Evolutionary conservation across 2,113 vertebrate genomes (phyloP).

Genomic region (Cercopithecus mona): DNA sequence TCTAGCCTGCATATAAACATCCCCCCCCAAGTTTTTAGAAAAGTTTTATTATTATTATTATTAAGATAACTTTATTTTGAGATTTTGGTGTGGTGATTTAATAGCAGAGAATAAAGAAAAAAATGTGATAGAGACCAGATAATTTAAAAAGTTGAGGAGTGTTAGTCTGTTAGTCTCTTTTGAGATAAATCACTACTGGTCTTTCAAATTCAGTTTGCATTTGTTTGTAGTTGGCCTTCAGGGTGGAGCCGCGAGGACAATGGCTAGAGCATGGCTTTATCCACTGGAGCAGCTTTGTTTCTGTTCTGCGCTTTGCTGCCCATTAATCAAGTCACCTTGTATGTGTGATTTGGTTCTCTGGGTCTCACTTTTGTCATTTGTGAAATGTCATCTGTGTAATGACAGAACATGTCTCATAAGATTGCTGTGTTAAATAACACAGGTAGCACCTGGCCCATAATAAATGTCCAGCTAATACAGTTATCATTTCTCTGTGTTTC

Average conservation of each 20-base stretch:
- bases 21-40: not conserved
- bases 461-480: not conserved
- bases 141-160: not conserved
- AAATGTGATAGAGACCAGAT: not conserved
- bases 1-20: not conserved
- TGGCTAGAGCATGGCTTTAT: not conserved
- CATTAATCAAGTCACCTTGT: not conserved
- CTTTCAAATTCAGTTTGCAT: not conserved
- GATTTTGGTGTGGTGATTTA: not conserved
- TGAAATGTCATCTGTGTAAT: not conserved
- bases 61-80: not conserved
- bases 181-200: not conserved
- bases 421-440: not conserved
- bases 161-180: not conserved
- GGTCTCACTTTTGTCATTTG: not conserved
- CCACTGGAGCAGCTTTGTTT: not conserved
- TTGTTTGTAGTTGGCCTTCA: not conserved
- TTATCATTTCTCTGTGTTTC: not conserved
- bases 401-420: not conserved
- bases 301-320: not conserved
- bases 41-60: not conserved
- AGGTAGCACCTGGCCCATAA: not conserved
- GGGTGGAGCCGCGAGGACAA: accelerated
- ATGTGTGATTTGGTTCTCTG: not conserved
- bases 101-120: not conserved